Percentiles rank a stretch among this genome's conserved stretches.
Conservation (phyloP, 2,797 vertebrate species). For the Pogonophryne albipinna region DNA sequence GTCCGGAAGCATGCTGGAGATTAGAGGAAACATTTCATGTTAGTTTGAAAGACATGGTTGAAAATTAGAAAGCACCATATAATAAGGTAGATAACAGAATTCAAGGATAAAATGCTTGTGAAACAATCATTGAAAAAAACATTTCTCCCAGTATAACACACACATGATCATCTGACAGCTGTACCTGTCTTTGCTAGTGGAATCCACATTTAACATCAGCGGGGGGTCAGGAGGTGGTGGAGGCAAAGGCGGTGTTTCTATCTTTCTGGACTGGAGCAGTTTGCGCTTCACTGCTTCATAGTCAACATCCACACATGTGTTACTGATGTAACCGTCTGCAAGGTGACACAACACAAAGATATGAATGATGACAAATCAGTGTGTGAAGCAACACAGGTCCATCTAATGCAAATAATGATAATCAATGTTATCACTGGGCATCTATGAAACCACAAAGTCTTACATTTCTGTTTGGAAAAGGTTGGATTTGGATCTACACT, state of each 20-base stretch:
- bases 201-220: constrained; percentile 48
- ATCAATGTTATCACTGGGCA: neutral
- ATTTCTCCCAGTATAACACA: neutral
- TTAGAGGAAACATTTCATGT: constrained; percentile 51
- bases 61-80: constrained; percentile 12
- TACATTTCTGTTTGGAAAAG: neutral
- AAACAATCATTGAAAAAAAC: neutral
- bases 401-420: neutral
- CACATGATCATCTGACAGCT: constrained; percentile 3
- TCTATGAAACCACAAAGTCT: neutral
- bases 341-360: neutral
- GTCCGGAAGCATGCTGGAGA: constrained; percentile 66
- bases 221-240: constrained; percentile 76
- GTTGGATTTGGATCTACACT: neutral
- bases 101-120: neutral
- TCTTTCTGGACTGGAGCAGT: constrained; percentile 42
- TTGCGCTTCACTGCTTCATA: constrained; percentile 84
- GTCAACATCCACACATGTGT: constrained; percentile 83
- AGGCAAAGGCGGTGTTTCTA: constrained; percentile 35
- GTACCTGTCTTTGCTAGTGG: constrained; percentile 64
- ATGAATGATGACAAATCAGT: neutral
- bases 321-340: constrained; percentile 86
- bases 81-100: neutral
- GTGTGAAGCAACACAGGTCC: neutral
- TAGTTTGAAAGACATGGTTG: constrained; percentile 16